Conservation (phyloP, 2,888 invertebrate species). For the Drosophila neonasuta region DNA sequence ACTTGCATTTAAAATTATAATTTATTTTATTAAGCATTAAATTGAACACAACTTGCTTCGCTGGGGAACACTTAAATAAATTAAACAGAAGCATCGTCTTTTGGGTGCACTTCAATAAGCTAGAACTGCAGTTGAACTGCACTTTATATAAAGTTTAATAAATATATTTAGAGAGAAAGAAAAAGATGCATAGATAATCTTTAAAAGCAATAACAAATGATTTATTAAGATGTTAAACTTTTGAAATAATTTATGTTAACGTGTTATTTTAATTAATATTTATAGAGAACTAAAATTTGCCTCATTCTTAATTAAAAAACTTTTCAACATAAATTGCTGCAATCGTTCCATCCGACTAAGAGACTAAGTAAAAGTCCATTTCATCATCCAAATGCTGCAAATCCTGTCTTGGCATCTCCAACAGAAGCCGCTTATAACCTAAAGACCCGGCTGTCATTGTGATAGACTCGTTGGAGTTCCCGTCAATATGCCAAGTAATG, state of each 20-base stretch:
- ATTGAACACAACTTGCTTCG: neutral
- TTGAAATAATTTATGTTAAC: too few species aligned
- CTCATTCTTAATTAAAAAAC: too few species aligned
- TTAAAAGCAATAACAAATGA: neutral
- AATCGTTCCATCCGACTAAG: too few species aligned
- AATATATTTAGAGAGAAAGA: too few species aligned
- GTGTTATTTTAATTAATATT: too few species aligned
- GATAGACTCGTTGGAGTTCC: conserved; percentile 25
- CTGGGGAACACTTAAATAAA: conserved; percentile 1
- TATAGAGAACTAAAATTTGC: too few species aligned
- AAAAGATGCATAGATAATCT: too few species aligned
- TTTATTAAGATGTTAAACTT: neutral
- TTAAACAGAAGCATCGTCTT: neutral
- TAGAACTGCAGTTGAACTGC: neutral
- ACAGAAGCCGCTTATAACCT: conserved; percentile 12
- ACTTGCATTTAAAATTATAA: neutral
- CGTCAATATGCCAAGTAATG: conserved; percentile 28
- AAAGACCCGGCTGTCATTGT: conserved; percentile 32
- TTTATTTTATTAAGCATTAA: conserved; percentile 1
- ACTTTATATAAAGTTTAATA: neutral
- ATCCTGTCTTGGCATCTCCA: neutral
- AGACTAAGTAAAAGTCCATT: neutral
- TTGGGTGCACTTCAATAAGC: conserved; percentile 1
- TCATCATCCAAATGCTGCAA: conserved; percentile 13
- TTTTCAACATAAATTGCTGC: too few species aligned